These are phyloP conservation scores for Sinocyclocheilus rhinocerous DNA, from an alignment of 2,113 vertebrate species.

Conservation along the genomic window DNA sequence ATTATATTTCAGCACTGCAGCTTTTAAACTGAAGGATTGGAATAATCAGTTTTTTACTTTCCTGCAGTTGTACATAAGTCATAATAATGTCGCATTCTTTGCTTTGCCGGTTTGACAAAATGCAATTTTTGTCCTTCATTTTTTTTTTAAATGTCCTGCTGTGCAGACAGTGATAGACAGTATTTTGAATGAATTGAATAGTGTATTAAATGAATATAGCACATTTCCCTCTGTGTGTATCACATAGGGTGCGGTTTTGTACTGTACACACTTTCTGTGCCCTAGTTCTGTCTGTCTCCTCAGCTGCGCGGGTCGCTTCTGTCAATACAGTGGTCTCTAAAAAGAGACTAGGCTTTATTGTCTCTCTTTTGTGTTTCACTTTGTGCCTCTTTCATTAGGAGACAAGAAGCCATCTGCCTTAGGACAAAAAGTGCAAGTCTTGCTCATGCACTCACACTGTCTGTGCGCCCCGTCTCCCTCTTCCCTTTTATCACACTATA, in stretches of 20 bases:
- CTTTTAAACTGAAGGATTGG: background rate
- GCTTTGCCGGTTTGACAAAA: background rate
- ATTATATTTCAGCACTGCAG: constrained; percentile 20
- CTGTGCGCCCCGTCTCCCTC: background rate
- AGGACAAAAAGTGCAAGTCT: constrained; percentile 68
- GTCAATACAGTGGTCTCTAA: constrained; percentile 59
- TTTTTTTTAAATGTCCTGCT: background rate
- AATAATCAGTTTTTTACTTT: background rate
- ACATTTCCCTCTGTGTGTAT: background rate
- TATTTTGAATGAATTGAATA: background rate
- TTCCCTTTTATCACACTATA: constrained; percentile 15
- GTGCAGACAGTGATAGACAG: background rate
- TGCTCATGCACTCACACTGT: background rate
- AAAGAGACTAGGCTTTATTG: constrained; percentile 70
- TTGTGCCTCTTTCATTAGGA: constrained; percentile 66
- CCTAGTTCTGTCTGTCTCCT: constrained; percentile 60
- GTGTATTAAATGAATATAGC: constrained; percentile 1
- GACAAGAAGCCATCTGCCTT: constrained; percentile 77
- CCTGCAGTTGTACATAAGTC: background rate
- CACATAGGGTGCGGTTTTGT: background rate
- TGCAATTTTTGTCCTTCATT: background rate
- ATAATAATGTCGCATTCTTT: background rate
- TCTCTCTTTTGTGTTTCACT: constrained; percentile 72
- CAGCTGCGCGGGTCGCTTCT: constrained; percentile 59
- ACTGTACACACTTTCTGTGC: constrained; percentile 8